Conservation (phyloP, 2,113 vertebrate species). For the Rousettus leschenaultii region DNA sequence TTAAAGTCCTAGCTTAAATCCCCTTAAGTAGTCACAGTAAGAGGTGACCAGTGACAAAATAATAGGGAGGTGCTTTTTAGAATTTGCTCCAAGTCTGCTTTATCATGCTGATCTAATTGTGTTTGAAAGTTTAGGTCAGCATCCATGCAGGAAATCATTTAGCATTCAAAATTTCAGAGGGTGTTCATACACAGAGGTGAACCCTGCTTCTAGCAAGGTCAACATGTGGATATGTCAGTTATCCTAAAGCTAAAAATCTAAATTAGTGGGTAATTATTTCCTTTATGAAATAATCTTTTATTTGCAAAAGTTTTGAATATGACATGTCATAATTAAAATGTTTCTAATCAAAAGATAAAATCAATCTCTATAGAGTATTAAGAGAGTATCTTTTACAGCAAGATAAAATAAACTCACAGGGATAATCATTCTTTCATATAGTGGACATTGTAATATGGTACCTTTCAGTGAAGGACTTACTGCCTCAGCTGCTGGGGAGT, state of each 20-base stretch:
- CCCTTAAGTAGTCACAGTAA: not conserved
- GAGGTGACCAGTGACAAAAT: not conserved
- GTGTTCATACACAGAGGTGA: not conserved
- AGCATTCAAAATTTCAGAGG: not conserved
- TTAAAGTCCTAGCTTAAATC: not conserved
- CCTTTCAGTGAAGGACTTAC: not conserved
- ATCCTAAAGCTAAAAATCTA: conserved; percentile 3
- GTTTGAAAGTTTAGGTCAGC: not conserved
- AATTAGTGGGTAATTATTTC: not conserved
- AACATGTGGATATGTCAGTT: not conserved
- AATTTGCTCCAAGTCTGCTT: not conserved
- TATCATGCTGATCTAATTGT: not conserved
- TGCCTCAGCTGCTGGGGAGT: not conserved
- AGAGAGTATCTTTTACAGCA: not conserved
- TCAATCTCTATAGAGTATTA: not conserved
- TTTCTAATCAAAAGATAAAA: not conserved
- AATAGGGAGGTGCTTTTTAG: not conserved
- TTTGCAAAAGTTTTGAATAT: not conserved
- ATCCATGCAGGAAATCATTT: not conserved
- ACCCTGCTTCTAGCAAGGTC: not conserved
- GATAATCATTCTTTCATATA: not conserved
- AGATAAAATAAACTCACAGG: not conserved
- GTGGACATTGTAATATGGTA: not conserved
- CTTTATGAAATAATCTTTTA: not conserved
- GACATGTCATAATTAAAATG: not conserved